Conservation (phyloP, 2,888 invertebrate genomes). For the Blera fallax region DNA sequence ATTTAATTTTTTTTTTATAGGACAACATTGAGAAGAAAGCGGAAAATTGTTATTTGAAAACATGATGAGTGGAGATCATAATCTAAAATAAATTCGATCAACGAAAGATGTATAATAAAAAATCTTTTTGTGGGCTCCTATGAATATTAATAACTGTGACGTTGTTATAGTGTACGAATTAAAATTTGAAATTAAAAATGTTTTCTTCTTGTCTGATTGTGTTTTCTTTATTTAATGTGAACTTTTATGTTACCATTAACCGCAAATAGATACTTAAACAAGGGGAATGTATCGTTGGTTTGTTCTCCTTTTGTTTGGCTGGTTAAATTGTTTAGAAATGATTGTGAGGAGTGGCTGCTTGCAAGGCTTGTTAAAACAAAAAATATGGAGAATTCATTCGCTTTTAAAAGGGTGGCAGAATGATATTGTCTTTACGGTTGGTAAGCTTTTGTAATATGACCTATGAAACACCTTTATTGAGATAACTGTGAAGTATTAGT, state of each 20-base stretch:
- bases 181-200: not conserved
- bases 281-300: not conserved
- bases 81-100: conserved; percentile 21
- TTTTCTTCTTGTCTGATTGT: not conserved
- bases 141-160: conserved; percentile 13
- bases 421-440: not conserved
- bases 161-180: not conserved
- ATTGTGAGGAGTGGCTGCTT: too few relatives aligned
- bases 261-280: not conserved
- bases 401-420: not conserved
- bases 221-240: not conserved
- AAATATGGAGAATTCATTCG: not conserved
- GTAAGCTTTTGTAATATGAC: not conserved
- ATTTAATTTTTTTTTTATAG: not conserved
- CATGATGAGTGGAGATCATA: conserved; percentile 10
- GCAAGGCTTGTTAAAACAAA: not conserved
- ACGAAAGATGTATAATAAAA: not conserved
- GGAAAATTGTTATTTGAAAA: conserved; percentile 6
- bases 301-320: not conserved
- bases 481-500: not conserved
- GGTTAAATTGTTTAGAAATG: not conserved
- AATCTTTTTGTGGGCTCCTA: not conserved
- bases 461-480: not conserved
- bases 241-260: not conserved
- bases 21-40: conserved; percentile 18